Conservation (phyloP, 2,888 invertebrate species). For the Campoplex capitator region DNA sequence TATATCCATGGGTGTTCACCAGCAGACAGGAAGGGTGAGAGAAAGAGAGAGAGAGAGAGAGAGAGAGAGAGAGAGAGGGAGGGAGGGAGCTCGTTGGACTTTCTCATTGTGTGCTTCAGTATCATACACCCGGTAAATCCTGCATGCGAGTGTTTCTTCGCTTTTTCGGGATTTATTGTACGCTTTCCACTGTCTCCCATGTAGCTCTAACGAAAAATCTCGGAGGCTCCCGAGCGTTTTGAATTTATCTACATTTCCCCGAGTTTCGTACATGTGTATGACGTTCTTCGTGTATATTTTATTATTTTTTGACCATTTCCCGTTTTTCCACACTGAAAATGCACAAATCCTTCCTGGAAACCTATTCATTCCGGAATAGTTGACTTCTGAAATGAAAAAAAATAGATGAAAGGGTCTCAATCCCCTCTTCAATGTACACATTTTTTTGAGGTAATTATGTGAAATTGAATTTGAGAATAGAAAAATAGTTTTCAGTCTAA, state of each 20-base stretch:
- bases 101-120: constrained; percentile 60
- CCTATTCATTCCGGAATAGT: background rate
- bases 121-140: constrained; percentile 64
- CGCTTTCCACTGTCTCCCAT: constrained; percentile 47
- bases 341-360: constrained; percentile 7
- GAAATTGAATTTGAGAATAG: too few species aligned
- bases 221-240: constrained; percentile 45
- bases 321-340: background rate
- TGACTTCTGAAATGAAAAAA: background rate
- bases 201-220: constrained; percentile 59
- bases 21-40: constrained; percentile 44
- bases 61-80: background rate
- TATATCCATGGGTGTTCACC: constrained; percentile 58
- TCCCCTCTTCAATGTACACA: background rate
- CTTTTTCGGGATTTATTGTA: constrained; percentile 64
- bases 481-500: too few species aligned
- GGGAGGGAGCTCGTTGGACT: constrained; percentile 33
- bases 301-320: constrained; percentile 8
- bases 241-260: constrained; percentile 57
- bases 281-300: background rate
- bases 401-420: background rate
- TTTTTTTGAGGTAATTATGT: too few species aligned
- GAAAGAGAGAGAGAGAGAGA: background rate
- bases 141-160: constrained; percentile 53
- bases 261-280: background rate